Percentiles rank a stretch among this genome's conserved stretches.
phyloP scores from a whole-genome alignment of 2,888 invertebrate genomes.

The Drosophila engyochracea region DNA sequence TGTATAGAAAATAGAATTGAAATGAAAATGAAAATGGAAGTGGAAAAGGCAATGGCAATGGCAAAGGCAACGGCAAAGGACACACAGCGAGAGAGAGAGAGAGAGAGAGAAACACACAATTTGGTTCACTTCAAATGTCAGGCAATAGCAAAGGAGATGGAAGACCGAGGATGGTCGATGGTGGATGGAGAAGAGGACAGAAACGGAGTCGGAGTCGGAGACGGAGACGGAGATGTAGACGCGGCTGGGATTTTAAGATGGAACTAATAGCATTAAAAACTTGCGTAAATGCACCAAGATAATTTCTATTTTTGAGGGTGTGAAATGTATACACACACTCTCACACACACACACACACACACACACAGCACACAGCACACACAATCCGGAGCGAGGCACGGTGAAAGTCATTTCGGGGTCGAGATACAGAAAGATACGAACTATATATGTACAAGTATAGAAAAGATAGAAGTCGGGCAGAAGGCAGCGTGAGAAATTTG shows the following conservation, averaged over 20 bases:
- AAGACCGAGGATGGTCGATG: slow-evolving; percentile 4
- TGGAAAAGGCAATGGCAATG: slow-evolving; percentile 38
- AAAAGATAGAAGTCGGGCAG: slow-evolving; percentile 47
- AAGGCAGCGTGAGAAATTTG: slow-evolving; percentile 75
- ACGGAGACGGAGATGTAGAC: slow-evolving; percentile 20
- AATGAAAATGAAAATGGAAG: slow-evolving; percentile 42
- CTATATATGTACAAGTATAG: slow-evolving; percentile 32
- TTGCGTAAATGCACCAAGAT: slow-evolving; percentile 81
- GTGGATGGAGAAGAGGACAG: slow-evolving; percentile 27
- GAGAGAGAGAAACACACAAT: slow-evolving; percentile 63
- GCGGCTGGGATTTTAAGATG: slow-evolving; percentile 73
- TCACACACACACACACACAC: slow-evolving; percentile 22
- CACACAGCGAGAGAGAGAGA: slow-evolving; percentile 52
- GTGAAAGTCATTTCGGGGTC: slow-evolving; percentile 79
- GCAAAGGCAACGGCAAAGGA: slow-evolving; percentile 56
- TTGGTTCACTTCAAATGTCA: slow-evolving; percentile 79
- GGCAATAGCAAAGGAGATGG: slow-evolving; percentile 45
- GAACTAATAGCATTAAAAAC: slow-evolving; percentile 82
- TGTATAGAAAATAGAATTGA: slow-evolving; percentile 72
- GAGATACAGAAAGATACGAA: slow-evolving; percentile 51
- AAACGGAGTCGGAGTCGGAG: slow-evolving; percentile 13
- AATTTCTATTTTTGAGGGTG: slow-evolving; percentile 82
- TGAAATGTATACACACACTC: slow-evolving; percentile 70
- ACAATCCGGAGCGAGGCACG: slow-evolving; percentile 35
- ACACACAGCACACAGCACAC: slow-evolving; percentile 22